phyloP scores from a whole-genome alignment of 2,888 invertebrate species.

The Coelinius sp. region DNA sequence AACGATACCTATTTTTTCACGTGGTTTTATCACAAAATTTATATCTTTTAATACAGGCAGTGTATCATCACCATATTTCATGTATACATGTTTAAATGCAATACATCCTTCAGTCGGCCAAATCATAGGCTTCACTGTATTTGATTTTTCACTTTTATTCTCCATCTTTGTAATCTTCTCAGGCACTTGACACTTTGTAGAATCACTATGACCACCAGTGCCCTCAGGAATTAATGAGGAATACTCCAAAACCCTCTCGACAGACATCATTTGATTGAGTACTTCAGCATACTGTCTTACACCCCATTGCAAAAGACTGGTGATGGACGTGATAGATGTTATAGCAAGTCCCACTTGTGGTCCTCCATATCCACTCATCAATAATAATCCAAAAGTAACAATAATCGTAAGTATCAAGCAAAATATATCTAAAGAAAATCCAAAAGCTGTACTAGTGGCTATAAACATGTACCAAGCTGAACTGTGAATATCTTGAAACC shows the following conservation, averaged over 20 bases:
- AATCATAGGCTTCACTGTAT: background rate
- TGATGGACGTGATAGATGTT: conserved; percentile 81
- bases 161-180: conserved; percentile 12
- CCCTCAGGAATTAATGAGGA: conserved; percentile 43
- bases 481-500: conserved; percentile 72
- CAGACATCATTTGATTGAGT: conserved; percentile 83
- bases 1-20: conserved; percentile 85
- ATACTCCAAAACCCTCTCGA: conserved; percentile 81
- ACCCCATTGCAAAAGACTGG: conserved; percentile 89
- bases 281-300: conserved; percentile 89
- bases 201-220: conserved; percentile 73
- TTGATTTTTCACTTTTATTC: conserved; percentile 55
- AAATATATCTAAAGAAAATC: conserved; percentile 76
- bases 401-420: conserved; percentile 77
- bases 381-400: conserved; percentile 78
- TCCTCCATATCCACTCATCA: conserved; percentile 62
- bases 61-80: conserved; percentile 77
- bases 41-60: conserved; percentile 83
- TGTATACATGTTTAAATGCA: conserved; percentile 75
- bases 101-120: conserved; percentile 82
- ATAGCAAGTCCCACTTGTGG: conserved; percentile 79
- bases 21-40: conserved; percentile 78
- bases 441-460: conserved; percentile 69
- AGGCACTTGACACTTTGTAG: conserved; percentile 34
- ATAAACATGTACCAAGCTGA: conserved; percentile 72